These are phyloP conservation scores for Brienomyrus longianalis DNA, from an alignment of 2,113 vertebrate genomes.

Conservation along the genomic window DNA sequence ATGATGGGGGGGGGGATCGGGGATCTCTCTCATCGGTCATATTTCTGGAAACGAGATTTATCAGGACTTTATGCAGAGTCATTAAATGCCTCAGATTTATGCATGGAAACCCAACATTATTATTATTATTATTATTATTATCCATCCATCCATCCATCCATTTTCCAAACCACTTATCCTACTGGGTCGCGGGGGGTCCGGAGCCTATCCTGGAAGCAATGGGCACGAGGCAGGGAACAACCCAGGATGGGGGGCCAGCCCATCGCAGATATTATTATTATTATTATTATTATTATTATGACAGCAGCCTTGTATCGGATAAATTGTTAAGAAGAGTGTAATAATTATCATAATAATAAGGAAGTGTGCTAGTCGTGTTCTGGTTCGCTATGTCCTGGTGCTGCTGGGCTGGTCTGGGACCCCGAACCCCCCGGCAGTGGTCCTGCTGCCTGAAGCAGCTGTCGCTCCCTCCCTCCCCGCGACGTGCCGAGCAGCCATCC, in stretches of 20 bases:
- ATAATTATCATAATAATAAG: neutral
- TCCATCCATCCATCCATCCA: too few relatives aligned
- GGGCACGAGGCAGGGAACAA: too few relatives aligned
- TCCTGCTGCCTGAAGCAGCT: neutral
- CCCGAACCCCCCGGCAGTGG: neutral
- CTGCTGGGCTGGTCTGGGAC: neutral
- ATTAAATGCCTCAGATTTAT: neutral
- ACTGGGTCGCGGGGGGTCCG: too few relatives aligned
- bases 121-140: neutral
- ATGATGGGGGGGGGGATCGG: neutral
- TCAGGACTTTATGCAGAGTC: neutral
- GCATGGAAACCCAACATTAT: neutral
- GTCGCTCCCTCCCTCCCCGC: conserved; percentile 47
- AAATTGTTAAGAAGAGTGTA: neutral
- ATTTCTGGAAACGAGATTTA: neutral
- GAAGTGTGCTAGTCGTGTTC: neutral
- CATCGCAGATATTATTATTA: neutral
- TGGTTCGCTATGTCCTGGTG: neutral
- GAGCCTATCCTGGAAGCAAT: too few relatives aligned
- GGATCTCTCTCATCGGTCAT: neutral
- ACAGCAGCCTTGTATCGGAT: neutral
- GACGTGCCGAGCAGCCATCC: neutral
- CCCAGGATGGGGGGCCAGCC: too few relatives aligned
- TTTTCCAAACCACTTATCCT: too few relatives aligned
- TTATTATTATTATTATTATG: neutral